Evolutionary conservation across 2,888 invertebrate species (phyloP), one percentile per base, ranked within the genome.

Genomic region (Meandrusa payeni): DNA sequence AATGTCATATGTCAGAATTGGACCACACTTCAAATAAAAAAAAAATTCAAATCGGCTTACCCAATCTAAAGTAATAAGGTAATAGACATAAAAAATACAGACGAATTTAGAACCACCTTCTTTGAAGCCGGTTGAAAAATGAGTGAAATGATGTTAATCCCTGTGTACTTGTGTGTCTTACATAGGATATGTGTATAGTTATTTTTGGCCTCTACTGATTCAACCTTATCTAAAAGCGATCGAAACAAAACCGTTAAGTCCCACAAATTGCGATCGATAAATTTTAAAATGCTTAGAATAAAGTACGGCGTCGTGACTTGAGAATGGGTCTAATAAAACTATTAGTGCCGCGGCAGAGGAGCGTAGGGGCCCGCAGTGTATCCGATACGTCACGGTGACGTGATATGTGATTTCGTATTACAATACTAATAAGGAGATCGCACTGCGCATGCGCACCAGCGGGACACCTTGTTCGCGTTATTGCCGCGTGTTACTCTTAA

Each of bases 401-500:
- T 65, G 62, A 72, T 69, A 69, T 71, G 69, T 71, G 64, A 57
- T 55, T 57, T 52, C 48, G 54, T 51, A 57, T 57, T 55, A 64
- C 58, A 58, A 61, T 60, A 64, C 57, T 65, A 64, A 64, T 61
- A 66, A 54, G 53, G 53, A 44, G 46, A 23, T 38, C 26, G 42
- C 19, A 29, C 41, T 38, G 52, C 53, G 55, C 55, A 46, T 50
- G 59, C 52, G 50, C 54, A 55, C 31, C 74, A 63, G 66, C 73
- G 69, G 73, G 74, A 59, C 54, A 58, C 64, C 71, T 27, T 65
- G 70, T 67, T 57, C 52, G 53, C 54, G 47, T 59, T 71, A 65
- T 68, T 54, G 55, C 61, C 37, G 57, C 61, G 62, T 74, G 71
- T 74, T 69, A 64, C 63, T 67, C 63, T 71, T 75, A 72, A 74